These are phyloP conservation scores for Corythornis leucogaster DNA, from an alignment of 2,797 vertebrate genomes.

Conservation along the genomic window DNA sequence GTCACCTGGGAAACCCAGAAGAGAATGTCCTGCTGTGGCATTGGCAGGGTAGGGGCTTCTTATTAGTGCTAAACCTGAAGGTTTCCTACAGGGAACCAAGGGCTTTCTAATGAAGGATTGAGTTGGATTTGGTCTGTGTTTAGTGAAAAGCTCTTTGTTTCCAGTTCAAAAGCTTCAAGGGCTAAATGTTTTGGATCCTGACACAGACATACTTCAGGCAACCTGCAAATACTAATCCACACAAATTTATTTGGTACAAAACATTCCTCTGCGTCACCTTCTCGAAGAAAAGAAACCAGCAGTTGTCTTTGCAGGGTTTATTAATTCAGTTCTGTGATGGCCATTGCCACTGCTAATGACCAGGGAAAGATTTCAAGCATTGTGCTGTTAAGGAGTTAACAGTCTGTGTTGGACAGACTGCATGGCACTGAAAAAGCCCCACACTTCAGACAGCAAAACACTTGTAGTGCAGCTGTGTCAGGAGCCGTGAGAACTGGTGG, in stretches of 20 bases:
- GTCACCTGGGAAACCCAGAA: constrained; percentile 67
- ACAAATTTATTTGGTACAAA: constrained; percentile 74
- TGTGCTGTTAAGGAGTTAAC: constrained; percentile 21
- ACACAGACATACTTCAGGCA: constrained; percentile 69
- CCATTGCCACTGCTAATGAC: neutral
- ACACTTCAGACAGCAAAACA: neutral
- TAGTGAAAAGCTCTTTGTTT: constrained; percentile 81
- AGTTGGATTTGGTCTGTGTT: constrained; percentile 72
- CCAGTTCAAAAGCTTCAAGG: constrained; percentile 74
- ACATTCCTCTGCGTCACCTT: constrained; percentile 70
- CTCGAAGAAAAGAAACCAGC: constrained; percentile 32
- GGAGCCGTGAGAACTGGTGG: neutral
- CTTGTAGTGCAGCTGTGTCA: neutral
- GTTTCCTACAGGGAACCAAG: constrained; percentile 75
- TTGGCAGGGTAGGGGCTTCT: constrained; percentile 47
- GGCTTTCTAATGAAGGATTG: constrained; percentile 81
- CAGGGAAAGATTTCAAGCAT: neutral
- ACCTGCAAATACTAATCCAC: constrained; percentile 78
- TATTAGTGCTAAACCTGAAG: constrained; percentile 76
- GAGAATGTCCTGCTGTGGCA: constrained; percentile 61
- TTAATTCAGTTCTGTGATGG: constrained; percentile 35
- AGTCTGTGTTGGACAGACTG: neutral
- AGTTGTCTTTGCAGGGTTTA: constrained; percentile 58
- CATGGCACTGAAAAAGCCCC: neutral
- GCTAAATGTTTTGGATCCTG: constrained; percentile 72